Evolutionary conservation across 2,113 vertebrate genomes (phyloP).

Genomic region (Poecilia latipinna): DNA sequence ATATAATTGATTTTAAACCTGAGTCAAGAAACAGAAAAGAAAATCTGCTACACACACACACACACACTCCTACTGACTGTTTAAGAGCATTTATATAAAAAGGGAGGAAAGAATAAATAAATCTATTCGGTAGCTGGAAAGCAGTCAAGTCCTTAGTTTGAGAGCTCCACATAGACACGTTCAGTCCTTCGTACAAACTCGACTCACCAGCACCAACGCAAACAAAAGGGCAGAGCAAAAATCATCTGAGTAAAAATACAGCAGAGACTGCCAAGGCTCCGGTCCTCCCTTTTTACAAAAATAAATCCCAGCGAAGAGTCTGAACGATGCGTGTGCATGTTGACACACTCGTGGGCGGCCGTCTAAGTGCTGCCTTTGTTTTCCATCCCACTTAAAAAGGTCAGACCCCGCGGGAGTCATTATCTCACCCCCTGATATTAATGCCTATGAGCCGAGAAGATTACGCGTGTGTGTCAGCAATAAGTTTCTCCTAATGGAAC

Average conservation of each 20-base stretch:
- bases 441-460: constrained; percentile 46
- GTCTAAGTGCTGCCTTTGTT: constrained; percentile 74
- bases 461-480: constrained; percentile 36
- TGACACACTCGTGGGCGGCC: constrained; percentile 22
- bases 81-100: constrained; percentile 48
- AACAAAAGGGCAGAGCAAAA: constrained; percentile 58
- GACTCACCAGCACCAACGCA: constrained; percentile 52
- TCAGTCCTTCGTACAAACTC: constrained; percentile 21
- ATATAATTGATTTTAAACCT: constrained; percentile 16
- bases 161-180: constrained; percentile 31
- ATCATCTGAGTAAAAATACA: constrained; percentile 39
- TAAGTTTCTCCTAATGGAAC: constrained; percentile 41
- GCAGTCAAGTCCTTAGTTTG: constrained; percentile 46
- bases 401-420: constrained; percentile 70
- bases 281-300: constrained; percentile 75
- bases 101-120: constrained; percentile 66
- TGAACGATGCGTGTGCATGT: constrained; percentile 22
- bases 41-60: neutral
- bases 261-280: constrained; percentile 61
- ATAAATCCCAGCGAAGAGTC: constrained; percentile 53
- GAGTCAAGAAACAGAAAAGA: constrained; percentile 10
- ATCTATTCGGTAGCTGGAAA: constrained; percentile 70
- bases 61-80: constrained; percentile 17
- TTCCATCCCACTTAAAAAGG: constrained; percentile 80
- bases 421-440: constrained; percentile 63